Percentiles rank a stretch among this genome's conserved stretches.
Evolutionary conservation across 2,888 invertebrate genomes (phyloP).

Genomic region (Oscheius onirici): DNA sequence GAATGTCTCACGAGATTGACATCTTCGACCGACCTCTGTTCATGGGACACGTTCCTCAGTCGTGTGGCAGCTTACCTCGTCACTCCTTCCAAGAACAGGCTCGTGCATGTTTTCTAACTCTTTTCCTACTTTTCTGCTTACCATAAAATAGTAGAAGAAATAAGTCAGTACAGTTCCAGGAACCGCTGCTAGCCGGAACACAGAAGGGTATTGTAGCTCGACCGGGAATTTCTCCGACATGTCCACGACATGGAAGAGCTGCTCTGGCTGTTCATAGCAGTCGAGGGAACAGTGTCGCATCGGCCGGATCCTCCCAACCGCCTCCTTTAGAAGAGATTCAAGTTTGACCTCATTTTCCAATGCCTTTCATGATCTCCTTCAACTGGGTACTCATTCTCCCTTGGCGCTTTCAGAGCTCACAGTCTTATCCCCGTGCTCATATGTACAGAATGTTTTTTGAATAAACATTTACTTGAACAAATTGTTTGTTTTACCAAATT

Average conservation of each 20-base stretch:
- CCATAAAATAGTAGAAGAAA: neutral
- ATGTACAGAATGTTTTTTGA: neutral
- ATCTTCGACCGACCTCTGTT: constrained; percentile 41
- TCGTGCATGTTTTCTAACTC: constrained; percentile 40
- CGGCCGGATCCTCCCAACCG: constrained; percentile 40
- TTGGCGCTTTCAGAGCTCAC: constrained; percentile 19
- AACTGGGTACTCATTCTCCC: constrained; percentile 12
- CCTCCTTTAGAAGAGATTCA: constrained; percentile 60
- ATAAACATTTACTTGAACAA: no score
- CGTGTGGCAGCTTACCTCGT: constrained; percentile 36
- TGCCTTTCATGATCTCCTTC: constrained; percentile 23
- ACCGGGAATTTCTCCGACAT: constrained; percentile 69
- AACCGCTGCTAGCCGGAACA: constrained; percentile 64
- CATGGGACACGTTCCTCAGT: constrained; percentile 7
- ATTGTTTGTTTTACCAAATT: no score
- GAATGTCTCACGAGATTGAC: constrained; percentile 37
- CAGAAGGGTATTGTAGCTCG: constrained; percentile 47
- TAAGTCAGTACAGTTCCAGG: constrained; percentile 54
- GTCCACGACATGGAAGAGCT: constrained; percentile 69
- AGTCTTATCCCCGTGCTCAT: constrained; percentile 32
- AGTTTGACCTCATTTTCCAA: constrained; percentile 39
- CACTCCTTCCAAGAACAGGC: constrained; percentile 58
- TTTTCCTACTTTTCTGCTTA: neutral
- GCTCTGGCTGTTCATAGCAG: constrained; percentile 52
- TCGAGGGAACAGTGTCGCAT: constrained; percentile 50